Evolutionary conservation across 1,140 invertebrate genomes (phyloP).

Genomic region (Akabosia matsudoensis): DNA sequence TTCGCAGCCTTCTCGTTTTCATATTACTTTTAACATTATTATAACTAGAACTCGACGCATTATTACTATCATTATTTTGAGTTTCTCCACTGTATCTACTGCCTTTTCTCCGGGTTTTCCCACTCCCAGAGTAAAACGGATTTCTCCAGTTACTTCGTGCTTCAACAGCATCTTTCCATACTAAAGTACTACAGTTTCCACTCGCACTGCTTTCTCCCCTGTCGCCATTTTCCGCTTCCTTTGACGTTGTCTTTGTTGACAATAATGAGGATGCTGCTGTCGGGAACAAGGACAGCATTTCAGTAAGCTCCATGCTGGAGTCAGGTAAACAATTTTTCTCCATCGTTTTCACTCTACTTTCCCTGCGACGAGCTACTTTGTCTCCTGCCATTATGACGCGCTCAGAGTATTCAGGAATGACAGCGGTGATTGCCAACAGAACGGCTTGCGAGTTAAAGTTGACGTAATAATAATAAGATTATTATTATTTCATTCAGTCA

Average conservation of each 20-base stretch:
- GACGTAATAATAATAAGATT: conserved; percentile 11
- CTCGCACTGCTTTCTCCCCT: background rate
- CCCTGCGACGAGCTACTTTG: background rate
- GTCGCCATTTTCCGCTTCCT: background rate
- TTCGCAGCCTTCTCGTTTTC: conserved; percentile 5
- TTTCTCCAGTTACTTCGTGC: background rate
- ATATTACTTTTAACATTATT: background rate
- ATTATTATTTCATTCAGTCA: background rate
- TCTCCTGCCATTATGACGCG: background rate
- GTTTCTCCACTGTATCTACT: too few species aligned
- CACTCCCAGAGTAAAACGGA: background rate
- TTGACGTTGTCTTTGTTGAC: conserved; percentile 1
- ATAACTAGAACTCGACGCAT: background rate
- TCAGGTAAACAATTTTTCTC: background rate
- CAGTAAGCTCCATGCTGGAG: background rate
- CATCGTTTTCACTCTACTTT: background rate
- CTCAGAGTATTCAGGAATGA: background rate
- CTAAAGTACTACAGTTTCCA: background rate
- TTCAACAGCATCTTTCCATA: background rate
- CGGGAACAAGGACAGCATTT: background rate
- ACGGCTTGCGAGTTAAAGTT: background rate
- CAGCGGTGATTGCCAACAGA: background rate
- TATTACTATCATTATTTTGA: background rate
- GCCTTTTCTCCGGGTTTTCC: background rate
- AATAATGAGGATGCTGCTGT: background rate